Percentiles rank a stretch among this genome's conserved stretches.
These are phyloP conservation scores for Sebastes diaconus DNA, from an alignment of 2,797 vertebrate genomes.

Conservation along the genomic window DNA sequence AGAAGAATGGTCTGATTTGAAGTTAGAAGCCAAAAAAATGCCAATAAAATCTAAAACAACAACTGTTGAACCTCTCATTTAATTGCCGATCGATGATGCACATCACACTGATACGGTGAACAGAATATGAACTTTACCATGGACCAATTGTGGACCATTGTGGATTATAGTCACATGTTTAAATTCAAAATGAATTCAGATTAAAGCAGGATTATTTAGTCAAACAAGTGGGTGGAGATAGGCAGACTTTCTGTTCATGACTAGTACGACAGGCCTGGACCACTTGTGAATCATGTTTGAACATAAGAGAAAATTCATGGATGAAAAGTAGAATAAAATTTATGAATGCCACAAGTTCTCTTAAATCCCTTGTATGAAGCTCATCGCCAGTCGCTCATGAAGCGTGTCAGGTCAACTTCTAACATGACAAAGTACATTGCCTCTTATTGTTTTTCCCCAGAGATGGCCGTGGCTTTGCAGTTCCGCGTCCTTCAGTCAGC, in stretches of 20 bases:
- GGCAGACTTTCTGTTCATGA: not conserved
- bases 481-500: conserved; percentile 94
- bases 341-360: not conserved
- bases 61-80: not conserved
- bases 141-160: not conserved
- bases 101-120: not conserved
- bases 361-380: not conserved
- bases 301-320: too few species aligned
- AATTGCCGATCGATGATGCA: not conserved
- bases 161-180: not conserved
- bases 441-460: conserved; percentile 63
- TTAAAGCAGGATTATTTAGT: not conserved
- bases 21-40: not conserved
- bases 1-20: not conserved
- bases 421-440: not conserved
- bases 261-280: not conserved
- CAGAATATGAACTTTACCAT: not conserved
- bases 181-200: not conserved
- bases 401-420: not conserved
- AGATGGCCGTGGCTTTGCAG: conserved; percentile 94
- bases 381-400: not conserved
- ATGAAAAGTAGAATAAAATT: too few species aligned
- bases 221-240: not conserved
- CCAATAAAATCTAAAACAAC: not conserved
- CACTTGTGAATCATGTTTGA: not conserved